Evolutionary conservation across 2,797 vertebrate species (phyloP).

Genomic region (Benthosema pterotum): DNA sequence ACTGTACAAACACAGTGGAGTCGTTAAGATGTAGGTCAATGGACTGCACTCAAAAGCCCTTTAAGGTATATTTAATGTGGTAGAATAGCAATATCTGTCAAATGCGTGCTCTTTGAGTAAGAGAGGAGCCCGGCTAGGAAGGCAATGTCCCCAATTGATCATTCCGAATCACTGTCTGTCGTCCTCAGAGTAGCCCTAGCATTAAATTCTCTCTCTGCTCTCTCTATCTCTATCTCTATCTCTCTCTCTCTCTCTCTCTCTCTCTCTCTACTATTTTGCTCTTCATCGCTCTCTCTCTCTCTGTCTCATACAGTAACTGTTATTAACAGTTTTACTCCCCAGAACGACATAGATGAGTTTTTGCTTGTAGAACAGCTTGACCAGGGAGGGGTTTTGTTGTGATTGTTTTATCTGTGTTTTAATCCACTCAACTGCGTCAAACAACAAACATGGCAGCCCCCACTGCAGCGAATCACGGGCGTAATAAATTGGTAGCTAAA

Average conservation of each 20-base stretch:
- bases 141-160: neutral
- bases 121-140: neutral
- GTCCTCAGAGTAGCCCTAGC: constrained; percentile 1
- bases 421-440: no score
- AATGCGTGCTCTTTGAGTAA: constrained; percentile 1
- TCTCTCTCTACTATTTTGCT: neutral
- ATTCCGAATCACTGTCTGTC: constrained; percentile 13
- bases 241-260: constrained; percentile 4
- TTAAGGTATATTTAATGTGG: neutral
- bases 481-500: no score
- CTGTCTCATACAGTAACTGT: neutral
- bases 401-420: no score
- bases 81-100: neutral
- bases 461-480: no score
- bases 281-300: neutral
- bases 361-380: no score
- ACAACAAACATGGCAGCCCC: no score
- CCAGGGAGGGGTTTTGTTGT: no score
- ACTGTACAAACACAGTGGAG: neutral
- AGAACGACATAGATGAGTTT: no score
- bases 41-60: neutral
- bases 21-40: neutral
- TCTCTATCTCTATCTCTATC: no score
- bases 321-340: no score
- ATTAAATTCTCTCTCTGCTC: constrained; percentile 14